Conservation (phyloP, 2,888 invertebrate genomes). For the Phalangium opilio region DNA sequence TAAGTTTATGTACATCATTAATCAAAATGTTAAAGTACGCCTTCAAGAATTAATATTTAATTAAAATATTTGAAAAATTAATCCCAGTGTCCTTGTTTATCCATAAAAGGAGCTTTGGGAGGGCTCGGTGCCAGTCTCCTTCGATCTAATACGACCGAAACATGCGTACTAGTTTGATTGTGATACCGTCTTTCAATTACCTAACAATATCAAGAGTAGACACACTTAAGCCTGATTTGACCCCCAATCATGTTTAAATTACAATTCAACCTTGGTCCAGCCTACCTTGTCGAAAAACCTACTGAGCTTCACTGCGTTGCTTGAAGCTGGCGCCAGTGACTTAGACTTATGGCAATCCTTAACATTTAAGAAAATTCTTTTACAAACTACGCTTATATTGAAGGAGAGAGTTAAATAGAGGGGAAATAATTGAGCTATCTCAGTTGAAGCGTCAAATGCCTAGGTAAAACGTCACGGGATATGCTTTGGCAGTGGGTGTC, state of each 20-base stretch:
- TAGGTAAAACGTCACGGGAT: no score
- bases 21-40: no score
- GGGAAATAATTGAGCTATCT: no score
- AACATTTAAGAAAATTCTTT: no score
- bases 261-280: background rate
- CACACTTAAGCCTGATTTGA: background rate
- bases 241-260: background rate
- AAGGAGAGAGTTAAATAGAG: no score
- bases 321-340: constrained; percentile 81
- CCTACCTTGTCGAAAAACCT: constrained; percentile 78
- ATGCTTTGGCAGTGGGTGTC: no score
- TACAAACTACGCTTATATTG: no score
- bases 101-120: constrained; percentile 1
- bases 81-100: no score
- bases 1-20: no score
- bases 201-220: constrained; percentile 3
- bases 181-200: constrained; percentile 16
- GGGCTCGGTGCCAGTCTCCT: constrained; percentile 7
- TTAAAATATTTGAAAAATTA: no score
- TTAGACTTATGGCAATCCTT: constrained; percentile 47
- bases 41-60: no score
- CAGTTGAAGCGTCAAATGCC: no score
- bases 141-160: constrained; percentile 9
- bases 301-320: constrained; percentile 81
- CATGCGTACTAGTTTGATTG: constrained; percentile 6